These are phyloP conservation scores for Alces alces DNA, from an alignment of 2,113 vertebrate species.

Conservation along the genomic window DNA sequence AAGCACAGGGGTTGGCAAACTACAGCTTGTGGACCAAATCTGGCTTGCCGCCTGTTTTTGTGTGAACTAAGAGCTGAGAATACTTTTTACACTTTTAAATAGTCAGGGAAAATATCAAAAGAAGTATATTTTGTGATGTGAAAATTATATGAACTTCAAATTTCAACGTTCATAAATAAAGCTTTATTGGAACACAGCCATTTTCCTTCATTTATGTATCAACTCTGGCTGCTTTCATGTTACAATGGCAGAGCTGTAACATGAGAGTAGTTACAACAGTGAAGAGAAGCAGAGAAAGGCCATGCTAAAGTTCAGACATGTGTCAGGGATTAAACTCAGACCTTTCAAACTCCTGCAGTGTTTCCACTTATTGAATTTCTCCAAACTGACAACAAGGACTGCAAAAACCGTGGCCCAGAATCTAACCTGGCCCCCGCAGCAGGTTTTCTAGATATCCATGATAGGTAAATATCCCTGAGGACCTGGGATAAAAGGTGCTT, in stretches of 20 bases:
- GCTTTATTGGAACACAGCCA: neutral
- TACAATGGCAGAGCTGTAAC: neutral
- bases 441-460: neutral
- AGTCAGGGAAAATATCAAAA: neutral
- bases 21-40: fast-evolving
- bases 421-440: neutral
- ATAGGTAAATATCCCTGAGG: conserved; percentile 27
- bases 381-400: neutral
- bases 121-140: neutral
- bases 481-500: conserved; percentile 50
- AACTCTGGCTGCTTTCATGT: neutral
- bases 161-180: conserved; percentile 22
- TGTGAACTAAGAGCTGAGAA: neutral
- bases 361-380: conserved; percentile 44
- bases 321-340: conserved; percentile 42
- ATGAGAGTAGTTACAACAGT: neutral
- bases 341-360: conserved; percentile 31
- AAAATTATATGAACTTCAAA: conserved; percentile 1
- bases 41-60: neutral
- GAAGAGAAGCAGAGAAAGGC: neutral
- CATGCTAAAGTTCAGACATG: neutral
- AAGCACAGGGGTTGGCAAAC: neutral
- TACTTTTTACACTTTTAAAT: neutral
- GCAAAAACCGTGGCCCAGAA: neutral
- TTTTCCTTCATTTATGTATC: neutral